Conservation (phyloP, 2,113 vertebrate genomes). For the Elgaria multicarinata region DNA sequence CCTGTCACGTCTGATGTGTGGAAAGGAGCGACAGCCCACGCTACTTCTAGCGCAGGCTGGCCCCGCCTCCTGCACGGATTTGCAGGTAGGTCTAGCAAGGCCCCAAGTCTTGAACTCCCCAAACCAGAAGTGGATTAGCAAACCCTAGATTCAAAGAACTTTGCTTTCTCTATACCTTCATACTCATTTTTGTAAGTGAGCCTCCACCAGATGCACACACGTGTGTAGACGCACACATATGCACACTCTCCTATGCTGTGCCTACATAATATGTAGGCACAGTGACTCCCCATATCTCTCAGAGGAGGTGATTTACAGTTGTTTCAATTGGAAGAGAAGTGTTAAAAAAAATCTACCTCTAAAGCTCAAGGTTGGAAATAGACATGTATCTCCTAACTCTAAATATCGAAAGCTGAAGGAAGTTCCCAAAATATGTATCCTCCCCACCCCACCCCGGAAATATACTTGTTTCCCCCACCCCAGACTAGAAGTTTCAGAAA, state of each 20-base stretch:
- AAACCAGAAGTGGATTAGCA: neutral
- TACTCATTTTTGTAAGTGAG: neutral
- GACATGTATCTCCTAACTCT: neutral
- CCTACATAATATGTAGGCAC: neutral
- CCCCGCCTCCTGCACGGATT: no score
- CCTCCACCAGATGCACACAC: neutral
- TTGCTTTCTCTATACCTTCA: neutral
- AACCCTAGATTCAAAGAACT: neutral
- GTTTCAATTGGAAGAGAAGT: neutral
- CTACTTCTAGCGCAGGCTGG: no score
- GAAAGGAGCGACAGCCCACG: no score
- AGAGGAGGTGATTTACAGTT: no score
- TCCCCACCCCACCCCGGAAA: neutral
- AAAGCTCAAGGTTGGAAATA: neutral
- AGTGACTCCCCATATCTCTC: neutral
- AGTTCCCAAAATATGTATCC: neutral
- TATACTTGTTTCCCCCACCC: neutral
- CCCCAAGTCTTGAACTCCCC: neutral
- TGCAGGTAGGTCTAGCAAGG: no score
- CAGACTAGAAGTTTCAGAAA: neutral
- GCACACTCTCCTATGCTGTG: neutral
- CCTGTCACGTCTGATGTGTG: no score
- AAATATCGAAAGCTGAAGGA: neutral
- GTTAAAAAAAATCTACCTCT: neutral
- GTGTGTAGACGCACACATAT: neutral